These are phyloP conservation scores for Enteromius anoplus DNA, from an alignment of 2,797 vertebrate genomes.

Conservation along the genomic window DNA sequence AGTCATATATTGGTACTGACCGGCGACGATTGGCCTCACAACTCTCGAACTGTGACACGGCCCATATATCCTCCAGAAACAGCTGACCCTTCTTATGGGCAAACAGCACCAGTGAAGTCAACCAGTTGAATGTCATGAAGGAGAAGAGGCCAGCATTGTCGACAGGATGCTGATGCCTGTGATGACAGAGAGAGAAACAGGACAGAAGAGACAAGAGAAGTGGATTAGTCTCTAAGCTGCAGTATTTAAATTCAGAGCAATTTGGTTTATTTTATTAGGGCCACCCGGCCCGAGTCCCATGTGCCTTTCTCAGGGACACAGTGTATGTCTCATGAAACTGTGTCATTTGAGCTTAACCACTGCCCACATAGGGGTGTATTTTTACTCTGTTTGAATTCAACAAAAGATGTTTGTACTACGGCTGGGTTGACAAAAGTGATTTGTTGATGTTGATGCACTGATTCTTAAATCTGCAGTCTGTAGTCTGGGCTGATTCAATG, in stretches of 20 bases:
- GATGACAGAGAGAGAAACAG: not conserved
- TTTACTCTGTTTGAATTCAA: not conserved
- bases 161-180: constrained; percentile 86
- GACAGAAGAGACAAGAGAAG: constrained; percentile 2
- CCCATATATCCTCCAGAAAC: constrained; percentile 85
- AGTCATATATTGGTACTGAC: constrained; percentile 70
- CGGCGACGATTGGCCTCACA: constrained; percentile 88
- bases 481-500: not conserved
- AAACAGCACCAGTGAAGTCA: constrained; percentile 81
- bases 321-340: not conserved
- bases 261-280: constrained; percentile 14
- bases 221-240: constrained; percentile 4
- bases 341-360: constrained; percentile 6
- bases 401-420: not conserved
- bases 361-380: not conserved
- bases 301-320: constrained; percentile 8
- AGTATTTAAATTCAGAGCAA: not conserved
- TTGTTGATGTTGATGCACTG: not conserved
- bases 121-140: constrained; percentile 93
- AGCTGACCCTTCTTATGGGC: constrained; percentile 88
- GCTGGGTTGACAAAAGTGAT: not conserved
- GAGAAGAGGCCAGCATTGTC: constrained; percentile 92
- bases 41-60: constrained; percentile 85
- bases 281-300: not conserved
- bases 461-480: not conserved